phyloP scores from a whole-genome alignment of 2,797 vertebrate species.

The Coendou prehensilis region DNA sequence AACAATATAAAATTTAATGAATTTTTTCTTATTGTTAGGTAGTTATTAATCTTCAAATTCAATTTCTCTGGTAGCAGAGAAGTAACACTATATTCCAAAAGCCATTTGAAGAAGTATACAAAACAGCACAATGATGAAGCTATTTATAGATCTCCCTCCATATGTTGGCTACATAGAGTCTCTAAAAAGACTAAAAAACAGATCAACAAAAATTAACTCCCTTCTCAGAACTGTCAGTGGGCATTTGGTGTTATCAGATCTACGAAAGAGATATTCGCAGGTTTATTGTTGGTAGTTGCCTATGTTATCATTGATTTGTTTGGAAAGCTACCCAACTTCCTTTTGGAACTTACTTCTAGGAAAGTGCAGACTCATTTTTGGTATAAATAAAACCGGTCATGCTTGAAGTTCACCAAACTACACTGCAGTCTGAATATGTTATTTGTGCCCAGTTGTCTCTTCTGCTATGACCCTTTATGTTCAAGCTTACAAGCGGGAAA shows the following conservation, averaged over 20 bases:
- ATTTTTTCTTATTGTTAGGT: background rate
- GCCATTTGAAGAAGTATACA: background rate
- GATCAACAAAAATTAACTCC: background rate
- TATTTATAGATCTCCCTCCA: background rate
- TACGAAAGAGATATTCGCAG: background rate
- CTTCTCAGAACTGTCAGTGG: background rate
- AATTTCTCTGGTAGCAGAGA: background rate
- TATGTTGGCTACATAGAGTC: background rate
- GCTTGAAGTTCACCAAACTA: background rate
- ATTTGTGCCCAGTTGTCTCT: background rate
- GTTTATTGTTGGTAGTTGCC: background rate
- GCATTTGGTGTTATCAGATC: background rate
- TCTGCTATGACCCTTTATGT: background rate
- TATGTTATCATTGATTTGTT: background rate
- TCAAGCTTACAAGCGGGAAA: constrained; percentile 43
- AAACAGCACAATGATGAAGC: background rate
- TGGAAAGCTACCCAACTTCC: background rate
- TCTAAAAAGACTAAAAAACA: background rate
- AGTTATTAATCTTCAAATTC: constrained; percentile 27
- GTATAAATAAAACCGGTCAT: constrained; percentile 34
- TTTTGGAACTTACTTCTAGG: constrained; percentile 22
- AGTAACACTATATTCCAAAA: constrained; percentile 6
- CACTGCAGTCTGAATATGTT: background rate
- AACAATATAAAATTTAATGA: background rate
- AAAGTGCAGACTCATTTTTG: background rate